These are phyloP conservation scores for Dinomys branickii DNA, from an alignment of 2,113 vertebrate species.

Conservation along the genomic window DNA sequence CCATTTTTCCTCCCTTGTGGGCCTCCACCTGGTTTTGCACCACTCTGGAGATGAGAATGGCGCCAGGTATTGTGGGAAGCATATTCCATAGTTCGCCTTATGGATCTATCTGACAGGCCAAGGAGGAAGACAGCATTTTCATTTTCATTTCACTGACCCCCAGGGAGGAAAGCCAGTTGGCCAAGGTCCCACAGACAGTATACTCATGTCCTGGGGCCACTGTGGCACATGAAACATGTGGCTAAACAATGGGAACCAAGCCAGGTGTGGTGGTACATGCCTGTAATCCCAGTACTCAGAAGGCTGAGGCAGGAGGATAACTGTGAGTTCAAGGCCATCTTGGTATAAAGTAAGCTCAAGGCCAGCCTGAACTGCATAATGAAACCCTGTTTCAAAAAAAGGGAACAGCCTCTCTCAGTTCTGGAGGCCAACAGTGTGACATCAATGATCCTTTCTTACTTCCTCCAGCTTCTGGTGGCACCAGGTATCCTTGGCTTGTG, in stretches of 20 bases:
- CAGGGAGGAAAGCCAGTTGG: background rate
- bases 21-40: background rate
- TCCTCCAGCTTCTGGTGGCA: background rate
- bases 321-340: background rate
- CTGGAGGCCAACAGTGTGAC: background rate
- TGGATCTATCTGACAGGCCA: background rate
- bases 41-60: background rate
- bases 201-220: background rate
- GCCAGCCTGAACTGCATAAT: background rate
- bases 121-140: background rate
- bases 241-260: background rate
- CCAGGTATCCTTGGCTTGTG: background rate
- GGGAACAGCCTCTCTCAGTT: background rate
- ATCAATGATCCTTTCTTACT: background rate
- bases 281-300: background rate
- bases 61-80: background rate
- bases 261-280: background rate
- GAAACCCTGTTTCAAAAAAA: background rate
- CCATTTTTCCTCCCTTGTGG: background rate
- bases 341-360: background rate
- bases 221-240: background rate
- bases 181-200: background rate
- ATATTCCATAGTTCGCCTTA: background rate
- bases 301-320: background rate
- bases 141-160: background rate